Conservation (phyloP, 1,140 invertebrate species). For the Trichomalopsis sarcophagae region DNA sequence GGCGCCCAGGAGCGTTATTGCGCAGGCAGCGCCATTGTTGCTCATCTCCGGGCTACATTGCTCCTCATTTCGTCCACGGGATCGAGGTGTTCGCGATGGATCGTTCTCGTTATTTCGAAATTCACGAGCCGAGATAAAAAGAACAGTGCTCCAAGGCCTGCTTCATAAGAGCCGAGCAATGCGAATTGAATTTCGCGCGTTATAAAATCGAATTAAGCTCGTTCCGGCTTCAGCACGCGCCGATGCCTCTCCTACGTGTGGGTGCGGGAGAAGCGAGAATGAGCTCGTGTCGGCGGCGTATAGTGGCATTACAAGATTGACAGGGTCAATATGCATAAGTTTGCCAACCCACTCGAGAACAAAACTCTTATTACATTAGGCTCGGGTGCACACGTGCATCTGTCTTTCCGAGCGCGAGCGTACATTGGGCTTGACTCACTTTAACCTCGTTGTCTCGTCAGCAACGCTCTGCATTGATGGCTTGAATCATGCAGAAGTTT, state of each 20-base stretch:
- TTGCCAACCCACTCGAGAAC: constrained; percentile 66
- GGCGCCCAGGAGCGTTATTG: constrained; percentile 3
- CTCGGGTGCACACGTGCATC: constrained; percentile 57
- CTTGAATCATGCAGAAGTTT: background rate
- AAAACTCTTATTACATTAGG: constrained; percentile 68
- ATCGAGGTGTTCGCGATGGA: background rate
- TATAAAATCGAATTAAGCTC: constrained; percentile 39
- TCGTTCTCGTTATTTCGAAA: background rate
- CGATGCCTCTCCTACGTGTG: background rate
- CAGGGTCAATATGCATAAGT: constrained; percentile 70
- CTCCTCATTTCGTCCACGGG: background rate
- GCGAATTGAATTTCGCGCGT: constrained; percentile 40
- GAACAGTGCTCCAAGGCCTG: background rate
- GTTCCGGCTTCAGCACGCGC: background rate
- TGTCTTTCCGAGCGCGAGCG: constrained; percentile 42
- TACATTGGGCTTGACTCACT: constrained; percentile 52
- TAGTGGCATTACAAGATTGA: constrained; percentile 65
- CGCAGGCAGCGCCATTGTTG: constrained; percentile 45
- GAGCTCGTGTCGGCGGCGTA: constrained; percentile 50
- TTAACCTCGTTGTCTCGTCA: constrained; percentile 52
- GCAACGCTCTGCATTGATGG: background rate
- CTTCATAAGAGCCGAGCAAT: background rate
- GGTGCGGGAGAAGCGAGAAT: background rate
- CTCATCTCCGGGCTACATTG: constrained; percentile 33
- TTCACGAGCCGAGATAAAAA: too few species aligned